phyloP scores from a whole-genome alignment of 2,797 vertebrate genomes.

The Pipistrellus pygmaeus region DNA sequence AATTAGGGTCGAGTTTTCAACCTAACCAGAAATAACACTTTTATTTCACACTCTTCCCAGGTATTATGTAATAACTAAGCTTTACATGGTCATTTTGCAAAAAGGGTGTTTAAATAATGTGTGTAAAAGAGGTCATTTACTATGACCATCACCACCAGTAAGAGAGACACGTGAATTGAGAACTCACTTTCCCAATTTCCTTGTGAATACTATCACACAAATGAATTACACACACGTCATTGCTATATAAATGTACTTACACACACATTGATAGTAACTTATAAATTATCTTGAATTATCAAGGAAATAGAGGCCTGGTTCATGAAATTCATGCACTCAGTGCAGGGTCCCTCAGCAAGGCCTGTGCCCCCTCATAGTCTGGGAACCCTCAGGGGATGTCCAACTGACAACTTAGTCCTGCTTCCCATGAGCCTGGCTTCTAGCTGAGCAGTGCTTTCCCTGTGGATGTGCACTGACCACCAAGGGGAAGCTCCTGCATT shows the following conservation, averaged over 20 bases:
- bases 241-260: not conserved
- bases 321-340: too few relatives aligned
- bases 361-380: too few relatives aligned
- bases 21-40: not conserved
- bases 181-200: not conserved
- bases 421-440: too few relatives aligned
- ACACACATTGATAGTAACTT: not conserved
- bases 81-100: slow-evolving; percentile 12
- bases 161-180: slow-evolving; percentile 3
- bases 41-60: not conserved
- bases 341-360: too few relatives aligned
- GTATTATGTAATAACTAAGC: slow-evolving; percentile 26
- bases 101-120: not conserved
- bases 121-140: not conserved
- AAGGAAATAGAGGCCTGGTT: not conserved
- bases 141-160: not conserved
- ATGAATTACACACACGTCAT: not conserved
- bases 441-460: too few relatives aligned
- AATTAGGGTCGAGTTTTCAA: not conserved
- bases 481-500: too few relatives aligned
- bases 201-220: slow-evolving; percentile 26
- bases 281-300: slow-evolving; percentile 25
- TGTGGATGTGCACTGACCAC: too few relatives aligned
- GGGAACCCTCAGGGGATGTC: too few relatives aligned
- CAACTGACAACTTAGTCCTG: too few relatives aligned